phyloP scores from a whole-genome alignment of 1,140 invertebrate genomes.

The Zaprionus tsacasi region DNA sequence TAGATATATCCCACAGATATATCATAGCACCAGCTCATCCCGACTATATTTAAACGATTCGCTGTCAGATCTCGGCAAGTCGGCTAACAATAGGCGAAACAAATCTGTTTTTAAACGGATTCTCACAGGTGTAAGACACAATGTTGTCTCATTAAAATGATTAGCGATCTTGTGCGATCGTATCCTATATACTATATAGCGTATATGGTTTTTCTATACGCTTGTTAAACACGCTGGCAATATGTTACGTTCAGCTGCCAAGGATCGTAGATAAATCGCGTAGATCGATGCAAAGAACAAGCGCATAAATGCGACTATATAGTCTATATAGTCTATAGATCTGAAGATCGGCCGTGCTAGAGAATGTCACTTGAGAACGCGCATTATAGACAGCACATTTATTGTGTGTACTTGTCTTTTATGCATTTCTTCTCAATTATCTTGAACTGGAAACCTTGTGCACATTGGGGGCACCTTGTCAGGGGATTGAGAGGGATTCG shows the following conservation, averaged over 20 bases:
- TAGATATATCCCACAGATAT: background rate
- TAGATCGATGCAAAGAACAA: background rate
- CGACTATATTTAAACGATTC: constrained; percentile 74
- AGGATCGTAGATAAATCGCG: constrained; percentile 22
- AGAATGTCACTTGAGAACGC: background rate
- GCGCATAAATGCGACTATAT: background rate
- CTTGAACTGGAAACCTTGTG: constrained; percentile 7
- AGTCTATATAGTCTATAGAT: background rate
- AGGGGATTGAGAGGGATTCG: background rate
- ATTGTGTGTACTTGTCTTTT: background rate
- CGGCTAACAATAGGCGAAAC: constrained; percentile 43
- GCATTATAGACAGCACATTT: background rate
- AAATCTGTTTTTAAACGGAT: constrained; percentile 81
- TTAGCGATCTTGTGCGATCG: constrained; percentile 58
- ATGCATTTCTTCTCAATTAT: constrained; percentile 6
- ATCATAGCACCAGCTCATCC: background rate
- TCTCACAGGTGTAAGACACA: constrained; percentile 74
- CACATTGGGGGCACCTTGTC: background rate
- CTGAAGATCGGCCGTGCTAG: background rate
- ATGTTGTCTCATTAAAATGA: constrained; percentile 80
- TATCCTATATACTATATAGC: constrained; percentile 8
- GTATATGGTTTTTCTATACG: constrained; percentile 27
- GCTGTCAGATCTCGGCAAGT: constrained; percentile 46
- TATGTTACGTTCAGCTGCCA: constrained; percentile 24
- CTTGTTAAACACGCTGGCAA: constrained; percentile 44